phyloP scores from a whole-genome alignment of 2,888 invertebrate genomes.

The Poecilobothrus nobilitatus region DNA sequence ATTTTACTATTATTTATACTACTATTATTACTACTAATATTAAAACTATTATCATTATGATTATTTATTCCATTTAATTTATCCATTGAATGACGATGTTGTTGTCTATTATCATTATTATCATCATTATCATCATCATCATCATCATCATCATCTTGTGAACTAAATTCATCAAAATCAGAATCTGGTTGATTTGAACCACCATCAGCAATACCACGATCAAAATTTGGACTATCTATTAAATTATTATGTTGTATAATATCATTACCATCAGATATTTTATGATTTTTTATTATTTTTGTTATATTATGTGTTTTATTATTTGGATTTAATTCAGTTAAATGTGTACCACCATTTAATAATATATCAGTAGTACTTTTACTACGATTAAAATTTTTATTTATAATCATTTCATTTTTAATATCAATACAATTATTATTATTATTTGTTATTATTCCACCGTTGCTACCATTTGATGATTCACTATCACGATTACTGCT shows the following conservation, averaged over 20 bases:
- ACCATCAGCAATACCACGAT: conserved; percentile 55
- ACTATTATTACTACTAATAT: conserved; percentile 12
- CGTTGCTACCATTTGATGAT: conserved; percentile 13
- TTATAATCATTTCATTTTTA: conserved; percentile 29
- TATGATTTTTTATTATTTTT: not conserved
- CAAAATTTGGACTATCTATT: conserved; percentile 32
- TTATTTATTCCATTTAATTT: not conserved
- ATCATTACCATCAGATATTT: not conserved
- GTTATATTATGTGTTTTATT: not conserved
- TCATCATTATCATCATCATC: conserved; percentile 31
- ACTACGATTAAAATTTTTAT: conserved; percentile 35
- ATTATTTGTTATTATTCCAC: conserved; percentile 7
- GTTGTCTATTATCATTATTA: conserved; percentile 38
- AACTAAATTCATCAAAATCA: conserved; percentile 78
- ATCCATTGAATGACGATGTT: not conserved
- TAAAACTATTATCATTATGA: conserved; percentile 8
- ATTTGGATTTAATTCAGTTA: conserved; percentile 22
- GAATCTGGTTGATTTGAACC: conserved; percentile 81
- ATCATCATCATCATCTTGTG: conserved; percentile 59
- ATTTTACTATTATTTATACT: conserved; percentile 7
- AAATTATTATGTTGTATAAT: conserved; percentile 25
- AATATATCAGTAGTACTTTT: conserved; percentile 42
- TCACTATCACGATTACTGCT: conserved; percentile 24
- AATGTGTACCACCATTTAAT: conserved; percentile 34
- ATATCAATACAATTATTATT: conserved; percentile 35